Evolutionary conservation across 2,888 invertebrate genomes (phyloP), one percentile per base, ranked within the genome.

Genomic region (Oscheius sp.): DNA sequence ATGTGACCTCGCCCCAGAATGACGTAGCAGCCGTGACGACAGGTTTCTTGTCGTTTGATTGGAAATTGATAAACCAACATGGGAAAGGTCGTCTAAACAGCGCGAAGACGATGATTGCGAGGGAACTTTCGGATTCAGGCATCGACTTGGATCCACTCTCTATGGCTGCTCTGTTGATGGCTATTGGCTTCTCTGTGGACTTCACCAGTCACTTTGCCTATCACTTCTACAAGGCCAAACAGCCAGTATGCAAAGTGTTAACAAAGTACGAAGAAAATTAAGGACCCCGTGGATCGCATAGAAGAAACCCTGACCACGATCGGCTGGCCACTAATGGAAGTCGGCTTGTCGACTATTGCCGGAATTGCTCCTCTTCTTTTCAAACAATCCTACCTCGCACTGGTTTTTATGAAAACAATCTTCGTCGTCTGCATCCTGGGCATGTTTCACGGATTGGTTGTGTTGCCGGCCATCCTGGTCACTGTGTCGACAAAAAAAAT

Each of bases 121-220:
- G 58, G 11, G 11, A 29, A 58, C 59, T 33, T 7, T 4, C 9
- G 35, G n/a, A 7, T 60, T 35, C 21, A 82, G 77, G 70, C 32
- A 75, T 85, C 59, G 82, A 86, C 47, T 73, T 85, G 53, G 85
- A 85, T 63, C 85, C 85, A 5, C 75, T 85, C n/a, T 83, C 83
- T 0, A 81, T 85, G 85, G 85, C 85, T 1, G 80, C 80, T 33
- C 75, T 86, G 3, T 70, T 86, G n/a, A 85, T 86, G 86, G 87
- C 86, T 29, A 87, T 86, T 33, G 86, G 86, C 1, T 87, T 86
- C 65, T 84, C 84, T 32, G 87, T 86, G 7, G 86, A 86, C 66
- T 86, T 83, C 70, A 82, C 86, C 10, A 80, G 86, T 9, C 86
- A 86, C 73, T 87, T 86, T 70, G 85, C 86, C 73, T 86, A 84